Base-by-base conservation (phyloP, 2,797 vertebrate species). In the Melopsittacus undulatus region DNA sequence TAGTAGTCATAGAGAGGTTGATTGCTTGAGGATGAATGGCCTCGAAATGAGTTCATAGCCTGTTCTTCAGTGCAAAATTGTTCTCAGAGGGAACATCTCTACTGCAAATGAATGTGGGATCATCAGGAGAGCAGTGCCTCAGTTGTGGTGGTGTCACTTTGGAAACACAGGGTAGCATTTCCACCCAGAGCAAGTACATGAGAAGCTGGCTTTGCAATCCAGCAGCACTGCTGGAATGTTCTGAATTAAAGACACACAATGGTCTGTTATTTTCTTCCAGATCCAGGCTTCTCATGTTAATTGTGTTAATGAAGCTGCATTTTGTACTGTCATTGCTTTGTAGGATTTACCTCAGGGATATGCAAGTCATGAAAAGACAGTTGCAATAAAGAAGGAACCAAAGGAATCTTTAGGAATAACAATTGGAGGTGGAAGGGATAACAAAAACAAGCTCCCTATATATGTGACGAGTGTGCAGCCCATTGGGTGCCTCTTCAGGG, bases 381-480 rank as follows among this genome's bases (percentile, higher is more conserved):
- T 99, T 81, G 98, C 97, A 90, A 89, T 99, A 92, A 99, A 99
- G 96, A 99, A 99, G 96, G 99, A 99, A 90, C 98, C 98, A 70
- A 98, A 98, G 45, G 98, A 98, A 29, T 99, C 99, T 27, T 96
- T 99, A 81, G 99, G 99, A 95, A 99, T 99, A 97, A 99, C 99
- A 27, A 99, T 99, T 8, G 99, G 98, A 7, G 99, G 99, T 1
- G 99, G 99, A 61, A 98, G 99, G 89, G 99, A 99, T 91, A 98
- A 98, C 95, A 99, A 98, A 91, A 98, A 98, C 94, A 98, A 98
- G 32, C 98, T 99, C 49, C 99, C 99, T 3, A 98, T 99, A 89
- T 99, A 99, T 90, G 99, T 99, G 93, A 99, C 99, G 1, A 99
- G 99, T 3, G 98, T 99, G 72, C 99, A 99, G 97, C 99, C 99